A percentile compares a stretch with the other conserved stretches of the same genome.
phyloP scores from a whole-genome alignment of 2,797 vertebrate species.

The Alfaro cultratus region DNA sequence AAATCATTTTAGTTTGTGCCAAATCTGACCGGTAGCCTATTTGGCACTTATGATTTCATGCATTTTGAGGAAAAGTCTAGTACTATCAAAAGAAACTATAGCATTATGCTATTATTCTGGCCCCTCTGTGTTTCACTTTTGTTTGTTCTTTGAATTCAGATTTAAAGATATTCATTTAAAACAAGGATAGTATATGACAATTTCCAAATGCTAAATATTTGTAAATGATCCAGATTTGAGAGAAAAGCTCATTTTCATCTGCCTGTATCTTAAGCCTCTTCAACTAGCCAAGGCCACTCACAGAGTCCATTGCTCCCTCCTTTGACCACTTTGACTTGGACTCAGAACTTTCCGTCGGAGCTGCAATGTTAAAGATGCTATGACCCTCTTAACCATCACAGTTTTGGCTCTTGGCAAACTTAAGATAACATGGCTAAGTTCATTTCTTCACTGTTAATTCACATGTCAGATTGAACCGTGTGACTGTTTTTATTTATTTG shows the following conservation, averaged over 20 bases:
- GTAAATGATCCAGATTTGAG: not conserved
- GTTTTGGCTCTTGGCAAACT: not conserved
- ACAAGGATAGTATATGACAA: too few relatives aligned
- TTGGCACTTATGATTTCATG: not conserved
- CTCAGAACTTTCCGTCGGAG: not conserved
- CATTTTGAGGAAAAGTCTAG: not conserved
- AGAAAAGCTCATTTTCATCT: not conserved
- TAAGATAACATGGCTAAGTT: not conserved
- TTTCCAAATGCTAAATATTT: not conserved
- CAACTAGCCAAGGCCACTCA: not conserved
- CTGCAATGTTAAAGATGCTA: not conserved
- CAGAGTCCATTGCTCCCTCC: not conserved
- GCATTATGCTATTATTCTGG: not conserved
- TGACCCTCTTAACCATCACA: not conserved
- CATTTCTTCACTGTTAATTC: not conserved
- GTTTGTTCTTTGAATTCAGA: too few relatives aligned
- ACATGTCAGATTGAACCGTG: not conserved
- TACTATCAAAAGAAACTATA: not conserved
- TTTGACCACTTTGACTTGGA: not conserved
- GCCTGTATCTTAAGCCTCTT: not conserved
- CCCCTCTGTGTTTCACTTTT: not conserved
- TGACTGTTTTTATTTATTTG: not conserved
- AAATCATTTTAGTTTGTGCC: not conserved
- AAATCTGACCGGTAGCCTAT: not conserved
- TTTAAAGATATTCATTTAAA: too few relatives aligned